These are phyloP conservation scores for Phrixothrix hirtus DNA, from an alignment of 2,888 invertebrate genomes.

Conservation along the genomic window DNA sequence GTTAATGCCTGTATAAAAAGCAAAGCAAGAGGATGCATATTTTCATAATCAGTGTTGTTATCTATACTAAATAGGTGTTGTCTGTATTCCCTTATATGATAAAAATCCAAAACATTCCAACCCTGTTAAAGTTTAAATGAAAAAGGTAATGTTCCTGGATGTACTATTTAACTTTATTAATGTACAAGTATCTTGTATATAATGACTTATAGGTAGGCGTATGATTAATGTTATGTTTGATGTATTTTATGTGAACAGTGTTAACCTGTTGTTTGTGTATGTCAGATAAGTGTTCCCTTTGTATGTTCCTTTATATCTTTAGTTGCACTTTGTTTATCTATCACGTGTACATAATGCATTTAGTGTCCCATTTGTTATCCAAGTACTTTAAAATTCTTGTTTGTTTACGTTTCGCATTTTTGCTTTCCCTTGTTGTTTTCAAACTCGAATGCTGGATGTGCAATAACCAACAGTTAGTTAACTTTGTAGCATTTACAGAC, in stretches of 20 bases:
- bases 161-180: slow-evolving; percentile 33
- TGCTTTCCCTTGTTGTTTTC: too few species aligned
- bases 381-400: too few species aligned
- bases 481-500: slow-evolving; percentile 25
- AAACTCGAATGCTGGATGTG: slow-evolving; percentile 7
- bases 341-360: slow-evolving; percentile 1
- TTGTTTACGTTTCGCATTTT: too few species aligned
- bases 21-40: slow-evolving; percentile 14
- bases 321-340: slow-evolving; percentile 5
- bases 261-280: slow-evolving; percentile 27
- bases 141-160: slow-evolving; percentile 50
- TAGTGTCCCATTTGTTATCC: slow-evolving; percentile 6
- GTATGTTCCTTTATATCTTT: slow-evolving; percentile 5
- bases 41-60: slow-evolving; percentile 2
- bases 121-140: slow-evolving; percentile 47
- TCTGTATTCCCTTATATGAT: slow-evolving; percentile 3
- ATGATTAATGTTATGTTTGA: slow-evolving; percentile 32
- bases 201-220: slow-evolving; percentile 21
- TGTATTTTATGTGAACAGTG: slow-evolving; percentile 31
- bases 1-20: slow-evolving; percentile 2
- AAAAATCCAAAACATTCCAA: slow-evolving; percentile 47
- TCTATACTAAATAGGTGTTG: slow-evolving; percentile 3
- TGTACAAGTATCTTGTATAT: slow-evolving; percentile 30
- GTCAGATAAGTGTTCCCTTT: slow-evolving; percentile 16
- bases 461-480: slow-evolving; percentile 16